Conservation (phyloP, 2,797 vertebrate species). For the Pseudochirops cupreus region DNA sequence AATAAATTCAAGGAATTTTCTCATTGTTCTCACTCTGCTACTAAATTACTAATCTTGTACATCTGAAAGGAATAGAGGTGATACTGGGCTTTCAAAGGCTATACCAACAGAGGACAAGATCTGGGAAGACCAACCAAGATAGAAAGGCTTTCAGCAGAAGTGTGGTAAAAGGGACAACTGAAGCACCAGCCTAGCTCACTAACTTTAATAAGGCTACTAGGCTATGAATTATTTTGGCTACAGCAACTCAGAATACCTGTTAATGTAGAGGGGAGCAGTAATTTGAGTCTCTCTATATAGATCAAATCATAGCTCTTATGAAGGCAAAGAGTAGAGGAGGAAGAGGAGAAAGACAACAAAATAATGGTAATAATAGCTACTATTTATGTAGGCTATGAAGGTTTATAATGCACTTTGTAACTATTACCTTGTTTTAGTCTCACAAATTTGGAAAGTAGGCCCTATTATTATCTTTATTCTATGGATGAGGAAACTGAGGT, state of each 20-base stretch:
- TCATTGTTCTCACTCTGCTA: background rate
- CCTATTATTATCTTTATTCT: background rate
- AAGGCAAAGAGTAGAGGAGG: background rate
- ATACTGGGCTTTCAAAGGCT: background rate
- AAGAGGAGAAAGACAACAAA: background rate
- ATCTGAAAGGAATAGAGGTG: background rate
- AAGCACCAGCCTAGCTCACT: background rate
- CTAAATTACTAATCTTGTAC: background rate
- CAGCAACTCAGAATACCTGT: background rate
- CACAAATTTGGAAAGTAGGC: background rate
- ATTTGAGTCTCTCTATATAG: background rate
- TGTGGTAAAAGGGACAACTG: background rate
- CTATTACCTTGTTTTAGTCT: background rate
- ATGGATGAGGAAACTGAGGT: background rate
- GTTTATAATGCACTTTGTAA: background rate
- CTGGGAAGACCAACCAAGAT: background rate
- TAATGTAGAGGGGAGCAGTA: background rate
- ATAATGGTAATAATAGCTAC: background rate
- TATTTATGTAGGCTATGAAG: background rate
- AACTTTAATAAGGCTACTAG: background rate
- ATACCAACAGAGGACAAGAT: background rate
- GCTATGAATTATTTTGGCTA: background rate
- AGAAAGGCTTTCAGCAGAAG: background rate
- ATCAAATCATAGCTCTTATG: background rate
- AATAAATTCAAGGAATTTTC: conserved; percentile 7